Evolutionary conservation across 2,797 vertebrate genomes (phyloP).

Genomic region (Sternotherus odoratus): DNA sequence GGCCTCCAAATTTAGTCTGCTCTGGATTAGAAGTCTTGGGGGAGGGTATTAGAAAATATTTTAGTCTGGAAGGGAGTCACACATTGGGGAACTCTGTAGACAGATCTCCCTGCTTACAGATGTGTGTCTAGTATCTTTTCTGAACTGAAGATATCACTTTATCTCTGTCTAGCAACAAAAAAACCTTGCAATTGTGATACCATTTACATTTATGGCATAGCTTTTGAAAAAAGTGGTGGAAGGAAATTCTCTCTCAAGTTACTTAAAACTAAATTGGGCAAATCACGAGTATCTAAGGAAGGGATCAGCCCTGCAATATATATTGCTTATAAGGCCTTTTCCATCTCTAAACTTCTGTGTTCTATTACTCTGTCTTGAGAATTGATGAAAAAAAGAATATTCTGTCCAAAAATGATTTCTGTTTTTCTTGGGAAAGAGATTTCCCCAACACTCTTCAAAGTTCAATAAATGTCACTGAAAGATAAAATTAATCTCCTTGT

Average conservation of each 20-base stretch:
- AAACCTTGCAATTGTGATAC: background rate
- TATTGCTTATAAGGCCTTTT: background rate
- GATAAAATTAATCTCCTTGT: background rate
- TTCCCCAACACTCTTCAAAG: background rate
- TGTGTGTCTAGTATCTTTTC: background rate
- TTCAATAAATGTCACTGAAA: background rate
- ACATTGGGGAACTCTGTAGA: background rate
- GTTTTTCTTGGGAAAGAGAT: background rate
- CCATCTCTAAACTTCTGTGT: background rate
- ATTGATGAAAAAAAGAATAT: background rate
- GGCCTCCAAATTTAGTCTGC: background rate
- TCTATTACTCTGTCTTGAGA: background rate
- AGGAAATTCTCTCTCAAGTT: background rate
- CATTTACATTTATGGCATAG: background rate
- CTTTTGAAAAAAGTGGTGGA: conserved; percentile 10
- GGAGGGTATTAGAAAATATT: background rate
- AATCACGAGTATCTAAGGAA: background rate
- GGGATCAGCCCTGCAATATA: background rate
- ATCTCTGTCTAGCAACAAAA: background rate
- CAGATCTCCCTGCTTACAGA: background rate
- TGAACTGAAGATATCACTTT: background rate
- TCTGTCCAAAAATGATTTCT: background rate
- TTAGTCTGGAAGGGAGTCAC: background rate
- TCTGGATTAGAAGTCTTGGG: background rate
- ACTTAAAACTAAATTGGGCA: background rate